Evolutionary conservation across 64 coral and sea anemone genomes (phyloP).

Genomic region (Montipora sp.): DNA sequence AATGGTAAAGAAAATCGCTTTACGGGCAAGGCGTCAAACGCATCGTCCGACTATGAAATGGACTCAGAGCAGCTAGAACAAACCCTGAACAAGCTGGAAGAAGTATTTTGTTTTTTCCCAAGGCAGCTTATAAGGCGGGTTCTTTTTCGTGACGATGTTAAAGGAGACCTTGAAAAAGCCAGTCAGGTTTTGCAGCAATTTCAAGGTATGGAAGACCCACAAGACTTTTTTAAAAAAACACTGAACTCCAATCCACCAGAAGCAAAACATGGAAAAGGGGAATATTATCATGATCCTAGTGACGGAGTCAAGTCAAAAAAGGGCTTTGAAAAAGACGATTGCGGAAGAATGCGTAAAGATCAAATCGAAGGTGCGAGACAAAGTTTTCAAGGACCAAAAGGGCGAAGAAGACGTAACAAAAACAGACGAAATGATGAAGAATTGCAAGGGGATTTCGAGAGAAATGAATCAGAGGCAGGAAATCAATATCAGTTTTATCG

Average conservation of each 20-base stretch:
- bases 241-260: background rate
- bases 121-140: conserved; percentile 40
- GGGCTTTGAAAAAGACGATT: background rate
- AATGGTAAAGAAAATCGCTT: background rate
- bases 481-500: background rate
- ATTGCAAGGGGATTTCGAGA: background rate
- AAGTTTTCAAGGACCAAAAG: background rate
- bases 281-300: background rate
- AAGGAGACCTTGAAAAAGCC: conserved; percentile 38
- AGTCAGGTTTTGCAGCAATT: conserved; percentile 31
- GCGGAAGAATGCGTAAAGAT: background rate
- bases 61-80: conserved; percentile 30
- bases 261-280: background rate
- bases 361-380: background rate
- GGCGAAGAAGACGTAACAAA: background rate
- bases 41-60: conserved; percentile 20
- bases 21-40: background rate
- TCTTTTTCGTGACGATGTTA: conserved; percentile 54
- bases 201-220: conserved; percentile 45
- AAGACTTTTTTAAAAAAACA: conserved; percentile 1
- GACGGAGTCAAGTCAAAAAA: no score
- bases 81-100: conserved; percentile 14
- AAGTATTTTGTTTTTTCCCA: conserved; percentile 34
- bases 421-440: background rate
- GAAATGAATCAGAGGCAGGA: background rate